Evolutionary conservation across 1,140 invertebrate species (phyloP).

Genomic region (Drosophila pruinosa): DNA sequence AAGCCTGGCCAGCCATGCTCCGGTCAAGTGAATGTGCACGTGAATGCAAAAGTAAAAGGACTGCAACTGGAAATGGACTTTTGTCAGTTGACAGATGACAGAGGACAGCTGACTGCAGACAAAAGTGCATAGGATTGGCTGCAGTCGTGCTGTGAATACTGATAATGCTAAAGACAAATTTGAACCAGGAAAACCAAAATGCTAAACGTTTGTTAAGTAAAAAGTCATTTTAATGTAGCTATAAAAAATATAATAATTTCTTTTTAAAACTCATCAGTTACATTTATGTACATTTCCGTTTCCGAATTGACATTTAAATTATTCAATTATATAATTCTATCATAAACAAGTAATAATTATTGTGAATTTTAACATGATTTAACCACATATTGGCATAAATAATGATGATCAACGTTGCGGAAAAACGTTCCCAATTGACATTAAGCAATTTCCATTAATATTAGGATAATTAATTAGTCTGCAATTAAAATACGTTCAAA

Average conservation of each 20-base stretch:
- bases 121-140: neutral
- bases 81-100: constrained; percentile 18
- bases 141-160: constrained; percentile 8
- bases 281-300: no score
- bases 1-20: neutral
- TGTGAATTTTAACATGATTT: no score
- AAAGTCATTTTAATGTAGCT: no score
- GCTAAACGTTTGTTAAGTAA: no score
- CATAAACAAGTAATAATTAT: no score
- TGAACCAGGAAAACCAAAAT: neutral
- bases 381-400: neutral
- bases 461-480: neutral
- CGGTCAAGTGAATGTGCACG: constrained; percentile 40
- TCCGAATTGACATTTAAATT: no score
- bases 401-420: neutral
- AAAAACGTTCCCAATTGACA: neutral
- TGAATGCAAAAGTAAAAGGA: constrained; percentile 56
- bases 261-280: no score
- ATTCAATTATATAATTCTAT: no score
- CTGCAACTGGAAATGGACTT: neutral
- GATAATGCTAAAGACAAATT: neutral
- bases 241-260: no score
- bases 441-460: neutral
- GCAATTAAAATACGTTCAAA: neutral
- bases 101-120: neutral